Evolutionary conservation across 2,888 invertebrate genomes (phyloP).

Genomic region (Parelbella ahira): DNA sequence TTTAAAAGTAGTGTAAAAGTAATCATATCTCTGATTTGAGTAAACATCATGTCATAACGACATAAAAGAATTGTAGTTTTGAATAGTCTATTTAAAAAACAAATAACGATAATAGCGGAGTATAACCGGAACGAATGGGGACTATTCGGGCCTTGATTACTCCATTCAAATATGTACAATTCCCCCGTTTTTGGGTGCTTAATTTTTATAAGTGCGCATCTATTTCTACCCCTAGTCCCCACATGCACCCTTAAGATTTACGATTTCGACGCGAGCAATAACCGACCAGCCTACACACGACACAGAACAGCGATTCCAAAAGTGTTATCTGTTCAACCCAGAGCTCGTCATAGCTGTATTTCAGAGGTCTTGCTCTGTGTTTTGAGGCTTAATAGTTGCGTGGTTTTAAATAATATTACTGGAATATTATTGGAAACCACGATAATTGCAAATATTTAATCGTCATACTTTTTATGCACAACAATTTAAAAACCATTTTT

Average conservation of each 20-base stretch:
- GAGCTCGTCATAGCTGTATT: conserved; percentile 14
- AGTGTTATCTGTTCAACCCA: conserved; percentile 29
- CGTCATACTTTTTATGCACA: no score
- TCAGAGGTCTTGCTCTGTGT: conserved; percentile 3
- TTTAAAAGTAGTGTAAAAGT: no score
- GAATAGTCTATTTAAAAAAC: no score
- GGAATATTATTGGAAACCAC: no score
- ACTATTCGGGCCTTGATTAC: conserved; percentile 8
- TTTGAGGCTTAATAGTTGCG: conserved; percentile 4
- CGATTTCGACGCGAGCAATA: conserved; percentile 66
- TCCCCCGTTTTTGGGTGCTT: conserved; percentile 37
- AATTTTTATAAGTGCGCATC: conserved; percentile 73
- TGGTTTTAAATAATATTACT: background rate
- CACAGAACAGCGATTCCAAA: conserved; percentile 40
- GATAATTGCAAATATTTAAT: no score
- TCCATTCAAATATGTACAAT: conserved; percentile 20
- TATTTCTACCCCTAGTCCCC: conserved; percentile 48
- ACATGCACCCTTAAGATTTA: conserved; percentile 58
- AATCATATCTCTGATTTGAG: no score
- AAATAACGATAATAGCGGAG: background rate
- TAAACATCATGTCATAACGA: no score
- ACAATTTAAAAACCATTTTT: no score
- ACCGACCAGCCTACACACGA: conserved; percentile 50
- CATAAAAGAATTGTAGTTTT: no score
- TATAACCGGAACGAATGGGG: background rate